Evolutionary conservation across 2,113 vertebrate species (phyloP), one percentile per base, ranked within the genome.

Genomic region (Carettochelys insculpta): DNA sequence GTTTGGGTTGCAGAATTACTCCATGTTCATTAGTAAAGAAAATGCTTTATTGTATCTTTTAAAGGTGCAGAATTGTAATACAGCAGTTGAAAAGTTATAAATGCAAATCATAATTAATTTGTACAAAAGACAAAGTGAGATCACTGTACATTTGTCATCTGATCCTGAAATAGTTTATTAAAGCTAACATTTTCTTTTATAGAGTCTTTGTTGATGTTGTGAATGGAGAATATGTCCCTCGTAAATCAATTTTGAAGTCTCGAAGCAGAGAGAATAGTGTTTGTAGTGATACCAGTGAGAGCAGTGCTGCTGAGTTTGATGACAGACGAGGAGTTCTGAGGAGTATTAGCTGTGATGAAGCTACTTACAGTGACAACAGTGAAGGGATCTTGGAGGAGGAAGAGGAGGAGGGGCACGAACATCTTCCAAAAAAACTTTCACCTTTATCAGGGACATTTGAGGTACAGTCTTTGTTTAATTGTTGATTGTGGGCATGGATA

Each of bases 201-300:
- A 99, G 99, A 98, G 97, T 99, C 94, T 99, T 99, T 96, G 99
- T 99, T 95, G 99, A 99, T 50, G 97, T 99, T 92, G 99, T 98
- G 95, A 99, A 99, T 86, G 99, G 99, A 54, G 99, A 99, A 76
- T 99, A 98, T 79, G 91, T 98, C 83, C 98, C 98, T 87, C 98
- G 99, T 82, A 99, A 99, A 98, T 99, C 99, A 86, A 99, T 99
- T 95, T 95, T 99, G 80, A 99, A 99, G 97, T 99, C 98, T 5
- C 98, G 99, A 22, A 99, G 99, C 97, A 97, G 99, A n/a, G 99
- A 99, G 97, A 98, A 99, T 97, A 99, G 99, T 61, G 98, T 99
- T 78, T 99, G 99, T 95, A 99, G 99, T 34, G 99, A 99, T 96
- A 99, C 98, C 86, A 98, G 98, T 41, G 98, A 98, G 90, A 98